Conservation (phyloP, 64 coral and sea anemone genomes). For the Pocillopora damicornis region DNA sequence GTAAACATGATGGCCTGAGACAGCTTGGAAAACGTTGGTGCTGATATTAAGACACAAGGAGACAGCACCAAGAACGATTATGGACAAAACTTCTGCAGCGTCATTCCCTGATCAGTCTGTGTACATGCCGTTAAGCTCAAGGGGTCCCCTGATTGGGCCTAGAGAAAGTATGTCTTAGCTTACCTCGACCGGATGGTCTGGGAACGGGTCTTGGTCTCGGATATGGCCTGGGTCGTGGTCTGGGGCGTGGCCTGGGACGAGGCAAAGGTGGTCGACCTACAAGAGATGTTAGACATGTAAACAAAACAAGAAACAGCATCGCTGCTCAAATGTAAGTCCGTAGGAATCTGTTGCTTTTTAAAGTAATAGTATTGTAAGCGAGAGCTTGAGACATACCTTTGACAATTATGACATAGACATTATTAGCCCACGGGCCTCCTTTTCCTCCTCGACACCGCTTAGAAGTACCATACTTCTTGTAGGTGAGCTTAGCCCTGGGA, state of each 20-base stretch:
- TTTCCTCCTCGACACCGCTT: constrained; percentile 43
- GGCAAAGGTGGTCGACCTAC: not conserved
- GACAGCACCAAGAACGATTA: too few species aligned
- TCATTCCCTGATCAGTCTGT: not conserved
- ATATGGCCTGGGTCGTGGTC: not conserved
- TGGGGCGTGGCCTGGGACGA: not conserved
- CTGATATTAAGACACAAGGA: too few species aligned
- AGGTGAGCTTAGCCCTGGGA: constrained; percentile 34
- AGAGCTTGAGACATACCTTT: constrained; percentile 23
- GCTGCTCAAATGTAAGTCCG: not conserved
- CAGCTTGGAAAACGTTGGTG: too few species aligned
- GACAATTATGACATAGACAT: constrained; percentile 40
- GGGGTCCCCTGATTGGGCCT: too few species aligned
- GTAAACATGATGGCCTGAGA: too few species aligned
- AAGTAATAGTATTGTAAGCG: not conserved
- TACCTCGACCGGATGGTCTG: not conserved
- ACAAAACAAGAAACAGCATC: not conserved
- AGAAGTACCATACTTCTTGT: constrained; percentile 46
- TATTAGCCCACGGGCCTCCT: constrained; percentile 52
- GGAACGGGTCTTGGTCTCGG: not conserved
- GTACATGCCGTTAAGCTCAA: not conserved
- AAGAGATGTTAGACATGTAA: not conserved
- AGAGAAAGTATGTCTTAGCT: too few species aligned
- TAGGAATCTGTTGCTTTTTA: too few species aligned
- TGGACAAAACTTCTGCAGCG: too few species aligned